These are phyloP conservation scores for Protosalanx chinensis DNA, from an alignment of 2,797 vertebrate species.

Conservation along the genomic window DNA sequence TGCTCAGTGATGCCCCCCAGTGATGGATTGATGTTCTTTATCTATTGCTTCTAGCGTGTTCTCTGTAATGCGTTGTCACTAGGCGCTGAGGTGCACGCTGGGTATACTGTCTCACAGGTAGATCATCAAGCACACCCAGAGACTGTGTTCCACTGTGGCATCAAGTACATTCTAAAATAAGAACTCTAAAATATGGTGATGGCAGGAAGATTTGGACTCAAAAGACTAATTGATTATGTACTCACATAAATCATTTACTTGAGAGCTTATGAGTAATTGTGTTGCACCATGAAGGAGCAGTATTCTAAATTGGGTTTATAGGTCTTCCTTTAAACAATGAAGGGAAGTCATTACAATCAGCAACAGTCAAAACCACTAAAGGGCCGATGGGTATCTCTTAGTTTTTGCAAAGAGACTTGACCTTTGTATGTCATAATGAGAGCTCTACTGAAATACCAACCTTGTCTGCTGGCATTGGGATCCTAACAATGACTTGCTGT, in stretches of 20 bases:
- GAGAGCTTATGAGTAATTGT: slow-evolving; percentile 2
- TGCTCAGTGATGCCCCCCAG: slow-evolving; percentile 30
- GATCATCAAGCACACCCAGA: slow-evolving; percentile 35
- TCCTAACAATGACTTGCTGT: too few relatives aligned
- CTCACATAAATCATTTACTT: slow-evolving; percentile 31
- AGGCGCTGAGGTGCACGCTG: slow-evolving; percentile 13
- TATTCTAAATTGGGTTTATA: not conserved
- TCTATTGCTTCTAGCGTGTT: slow-evolving; percentile 61
- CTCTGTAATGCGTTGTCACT: slow-evolving; percentile 51
- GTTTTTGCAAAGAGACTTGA: too few relatives aligned
- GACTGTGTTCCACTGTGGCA: not conserved
- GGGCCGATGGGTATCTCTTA: too few relatives aligned
- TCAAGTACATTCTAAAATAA: not conserved
- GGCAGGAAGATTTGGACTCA: not conserved
- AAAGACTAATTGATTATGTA: not conserved
- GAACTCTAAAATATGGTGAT: slow-evolving; percentile 13
- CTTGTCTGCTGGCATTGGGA: too few relatives aligned
- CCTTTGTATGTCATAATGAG: not conserved
- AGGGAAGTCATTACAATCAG: not conserved
- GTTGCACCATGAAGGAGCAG: not conserved
- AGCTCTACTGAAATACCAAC: not conserved
- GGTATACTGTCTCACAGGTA: slow-evolving; percentile 44
- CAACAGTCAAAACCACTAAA: slow-evolving; percentile 3
- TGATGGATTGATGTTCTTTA: slow-evolving; percentile 71
- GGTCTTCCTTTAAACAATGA: not conserved